phyloP scores from a whole-genome alignment of 2,113 vertebrate genomes.

The Colossoma macropomum region DNA sequence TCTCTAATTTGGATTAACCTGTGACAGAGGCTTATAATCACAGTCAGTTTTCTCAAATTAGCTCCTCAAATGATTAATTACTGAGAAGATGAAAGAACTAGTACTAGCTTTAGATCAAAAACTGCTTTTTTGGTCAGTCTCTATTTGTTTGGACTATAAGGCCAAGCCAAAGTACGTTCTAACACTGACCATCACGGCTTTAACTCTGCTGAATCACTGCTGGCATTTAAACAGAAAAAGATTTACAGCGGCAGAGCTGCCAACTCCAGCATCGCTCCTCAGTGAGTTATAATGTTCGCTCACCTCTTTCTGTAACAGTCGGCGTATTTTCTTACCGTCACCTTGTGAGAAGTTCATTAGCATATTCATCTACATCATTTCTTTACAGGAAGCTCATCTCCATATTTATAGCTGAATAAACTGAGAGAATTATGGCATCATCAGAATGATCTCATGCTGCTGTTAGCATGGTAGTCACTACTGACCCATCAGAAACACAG shows the following conservation, averaged over 20 bases:
- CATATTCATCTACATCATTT: conserved; percentile 52
- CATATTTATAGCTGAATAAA: conserved; percentile 33
- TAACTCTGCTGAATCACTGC: background rate
- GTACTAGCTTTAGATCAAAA: too few species aligned
- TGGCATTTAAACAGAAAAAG: conserved; percentile 20
- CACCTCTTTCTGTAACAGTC: conserved; percentile 32
- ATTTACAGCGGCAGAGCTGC: conserved; percentile 37
- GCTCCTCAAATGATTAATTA: too few species aligned
- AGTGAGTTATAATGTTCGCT: conserved; percentile 10
- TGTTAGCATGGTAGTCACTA: conserved; percentile 34
- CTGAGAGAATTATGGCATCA: conserved; percentile 28
- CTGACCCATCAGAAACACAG: conserved; percentile 23
- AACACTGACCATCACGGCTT: background rate
- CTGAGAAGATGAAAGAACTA: too few species aligned
- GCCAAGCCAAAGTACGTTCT: background rate
- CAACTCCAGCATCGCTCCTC: conserved; percentile 11
- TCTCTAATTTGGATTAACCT: too few species aligned
- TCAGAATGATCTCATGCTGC: conserved; percentile 46
- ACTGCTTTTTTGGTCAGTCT: background rate
- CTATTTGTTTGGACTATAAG: background rate
- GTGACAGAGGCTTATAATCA: too few species aligned
- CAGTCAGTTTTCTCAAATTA: too few species aligned
- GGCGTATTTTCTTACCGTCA: conserved; percentile 38
- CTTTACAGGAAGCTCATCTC: conserved; percentile 47
- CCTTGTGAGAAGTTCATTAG: conserved; percentile 29